Percentiles rank a stretch among this genome's conserved stretches.
Conservation (phyloP, 2,113 vertebrate species). For the Aptenodytes forsteri region DNA sequence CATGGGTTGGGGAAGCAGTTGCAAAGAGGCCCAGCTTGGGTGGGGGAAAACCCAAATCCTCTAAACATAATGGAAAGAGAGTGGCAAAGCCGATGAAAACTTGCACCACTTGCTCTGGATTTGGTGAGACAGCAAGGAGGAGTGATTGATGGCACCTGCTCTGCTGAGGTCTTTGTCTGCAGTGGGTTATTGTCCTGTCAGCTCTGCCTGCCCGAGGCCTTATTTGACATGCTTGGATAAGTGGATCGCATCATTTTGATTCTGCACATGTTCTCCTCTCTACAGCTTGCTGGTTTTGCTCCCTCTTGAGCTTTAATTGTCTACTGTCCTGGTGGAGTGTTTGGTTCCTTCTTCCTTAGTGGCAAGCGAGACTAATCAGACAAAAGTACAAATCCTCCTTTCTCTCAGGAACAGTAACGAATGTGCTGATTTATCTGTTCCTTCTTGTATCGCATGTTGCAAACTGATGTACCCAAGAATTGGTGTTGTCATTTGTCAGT, state of each 20-base stretch:
- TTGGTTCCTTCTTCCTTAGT: not conserved
- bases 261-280: not conserved
- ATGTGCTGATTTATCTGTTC: not conserved
- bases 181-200: not conserved
- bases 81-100: not conserved
- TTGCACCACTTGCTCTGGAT: not conserved
- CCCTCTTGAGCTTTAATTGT: not conserved
- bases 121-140: not conserved
- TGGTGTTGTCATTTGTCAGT: not conserved
- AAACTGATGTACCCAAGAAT: not conserved
- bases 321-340: not conserved
- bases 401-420: not conserved
- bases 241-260: not conserved
- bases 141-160: conserved; percentile 1
- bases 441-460: not conserved
- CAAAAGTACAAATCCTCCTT: not conserved
- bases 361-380: not conserved
- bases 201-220: not conserved
- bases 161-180: not conserved
- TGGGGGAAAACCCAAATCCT: not conserved
- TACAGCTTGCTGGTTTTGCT: not conserved
- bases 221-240: not conserved
- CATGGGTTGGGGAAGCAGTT: not conserved
- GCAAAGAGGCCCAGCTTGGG: not conserved
- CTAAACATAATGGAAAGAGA: not conserved